Evolutionary conservation across 2,113 vertebrate species (phyloP), one percentile per base, ranked within the genome.

Genomic region (Bubo bubo): DNA sequence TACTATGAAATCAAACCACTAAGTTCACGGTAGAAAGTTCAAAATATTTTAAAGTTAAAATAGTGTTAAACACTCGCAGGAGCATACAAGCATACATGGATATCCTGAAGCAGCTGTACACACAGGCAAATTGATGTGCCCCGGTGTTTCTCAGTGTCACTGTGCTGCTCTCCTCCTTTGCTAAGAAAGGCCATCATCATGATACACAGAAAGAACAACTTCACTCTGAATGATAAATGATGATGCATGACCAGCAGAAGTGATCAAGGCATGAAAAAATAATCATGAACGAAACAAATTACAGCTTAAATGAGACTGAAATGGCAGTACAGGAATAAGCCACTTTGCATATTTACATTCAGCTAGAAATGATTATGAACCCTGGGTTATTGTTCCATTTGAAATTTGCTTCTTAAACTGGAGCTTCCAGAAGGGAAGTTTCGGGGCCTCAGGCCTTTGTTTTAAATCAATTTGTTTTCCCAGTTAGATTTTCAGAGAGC

Each of bases 381-480:
- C 9, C 41, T 39, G 68, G 26, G n/a, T 41, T 60, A 43, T 23
- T 67, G 35, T 66, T 68, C 55, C 84, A 70, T 45, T 84, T 34
- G 68, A 76, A 88, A 90, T 77, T 64, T 79, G 80, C 55, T 49
- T 93, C 86, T 91, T 85, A 64, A 91, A 70, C 43, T 9, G 56
- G 28, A 90, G 37, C 39, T 92, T 95, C 52, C 55, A 81, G 76
- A 82, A 68, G 32, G 62, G 4, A 64, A 56, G n/a, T 34, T 64
- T 7, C 0, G 0, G 32, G 26, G 32, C 32, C 58, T 73, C 4
- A 3, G 34, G 56, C 23, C 8, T 52, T 45, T 27, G 12, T 26
- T 95, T 82, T 32, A 55, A 63, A 73, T 28, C 14, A 24, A 3
- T n/a, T n/a, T 37, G 71, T n/a, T 60, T 87, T 49, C 49, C 58